Base-by-base conservation (phyloP, 2,888 invertebrate species). In the Agonopterix heracliana region DNA sequence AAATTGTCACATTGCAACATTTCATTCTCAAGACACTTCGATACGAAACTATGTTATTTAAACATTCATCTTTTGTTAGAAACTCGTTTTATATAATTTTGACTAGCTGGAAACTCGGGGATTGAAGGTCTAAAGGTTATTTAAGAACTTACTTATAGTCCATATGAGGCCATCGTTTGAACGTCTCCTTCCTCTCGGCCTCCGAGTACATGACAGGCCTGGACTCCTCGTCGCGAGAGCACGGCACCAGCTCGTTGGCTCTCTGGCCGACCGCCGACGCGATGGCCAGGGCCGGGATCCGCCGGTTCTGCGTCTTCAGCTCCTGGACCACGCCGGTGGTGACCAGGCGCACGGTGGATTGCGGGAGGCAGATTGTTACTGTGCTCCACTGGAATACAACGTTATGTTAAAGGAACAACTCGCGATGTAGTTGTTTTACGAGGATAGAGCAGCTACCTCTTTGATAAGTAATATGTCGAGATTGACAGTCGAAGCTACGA, bases 101-200 rank as follows among this genome's bases (percentile, higher is more conserved):
- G 26, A 26, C 26, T 26, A 26, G 26, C 7, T 26, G 26, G 17
- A 26, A 26, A 26, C 26, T 26, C 3, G 26, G 5, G 26, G 26
- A 26, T 26, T 3, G 5, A 1, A 17, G 2, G 17, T 17, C 17
- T 17, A 17, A 17, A 14, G 14, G 14, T 2, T 17, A 2, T 1
- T 2, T 26, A 26, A 26, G 26, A 26, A 83, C 89, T 87, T 73
- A 96, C 96, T 97, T 97, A 85, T 97, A 98, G 79, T 97, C 96
- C 96, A 96, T 97, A 72, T 98, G 98, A 2, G 98, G 98, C 98
- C 98, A 98, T 70, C 95, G 93, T 58, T 93, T 93, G 81, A 98
- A 98, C 0, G 98, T 97, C 72, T 96, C 94, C 61, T 95, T 91
- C 43, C 98, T 90, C 54, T 96, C 95, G 0, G 96, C 95, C 82